Evolutionary conservation across 2,113 vertebrate species (phyloP), one percentile per base, ranked within the genome.

Genomic region (Phyllostomus discolor): DNA sequence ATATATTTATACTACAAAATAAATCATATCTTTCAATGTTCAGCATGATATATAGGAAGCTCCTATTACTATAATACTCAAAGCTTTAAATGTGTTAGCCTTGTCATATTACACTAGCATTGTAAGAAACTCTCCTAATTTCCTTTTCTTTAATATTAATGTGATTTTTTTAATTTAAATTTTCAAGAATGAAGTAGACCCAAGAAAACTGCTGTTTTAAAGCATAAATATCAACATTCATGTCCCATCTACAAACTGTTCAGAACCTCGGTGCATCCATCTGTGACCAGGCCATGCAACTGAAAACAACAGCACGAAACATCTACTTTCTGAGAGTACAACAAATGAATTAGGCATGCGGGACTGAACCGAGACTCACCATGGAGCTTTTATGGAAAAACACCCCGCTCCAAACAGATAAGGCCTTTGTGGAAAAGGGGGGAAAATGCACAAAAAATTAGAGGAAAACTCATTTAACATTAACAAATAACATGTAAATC

Each of bases 381-480:
- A 99, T 98, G 99, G 99, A 99, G 99, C 99, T 99, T 99, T 99
- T 99, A 99, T 99, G 99, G 99, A 99, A 99, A 99, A 99, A 99
- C 99, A 99, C 99, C 99, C 99, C 98, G 99, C 99, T 99, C 99
- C 99, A 99, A 99, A 99, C 99, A 99, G 99, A 99, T 99, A 99
- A 99, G 99, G 99, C 99, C 99, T 99, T 99, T 99, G 98, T 97
- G 97, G 98, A 98, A 98, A 98, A 97, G 97, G 97, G 98, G 98
- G 98, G 98, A 98, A 99, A 99, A 99, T 98, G 98, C 98, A 99
- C 99, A 99, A 98, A 99, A 97, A 98, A 99, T 99, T 99, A 99
- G 99, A 99, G 98, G 98, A 99, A 98, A 99, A 99, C 98, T 98
- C 98, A 97, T 99, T 96, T 98, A 99, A 95, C 96, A 97, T 99